Evolutionary conservation across 1,140 invertebrate genomes (phyloP), one percentile per base, ranked within the genome.

Genomic region (Cardiocondyla obscurior): DNA sequence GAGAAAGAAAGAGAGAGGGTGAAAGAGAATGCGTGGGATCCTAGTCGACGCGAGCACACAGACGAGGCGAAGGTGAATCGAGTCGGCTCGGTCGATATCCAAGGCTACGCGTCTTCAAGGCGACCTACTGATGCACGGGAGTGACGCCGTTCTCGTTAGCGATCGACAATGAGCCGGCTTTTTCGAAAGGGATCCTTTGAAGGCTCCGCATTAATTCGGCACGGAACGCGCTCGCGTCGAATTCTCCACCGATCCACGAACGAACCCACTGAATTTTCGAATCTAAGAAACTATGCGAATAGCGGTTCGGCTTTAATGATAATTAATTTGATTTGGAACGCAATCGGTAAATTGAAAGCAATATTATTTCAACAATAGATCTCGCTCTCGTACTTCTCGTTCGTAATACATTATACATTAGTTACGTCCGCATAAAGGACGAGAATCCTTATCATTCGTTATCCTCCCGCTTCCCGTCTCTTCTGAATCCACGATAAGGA

Each of bases 41-140:
- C 64, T 46, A 58, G 55, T 83, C 81, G 69, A 76, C 57, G 44
- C 67, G 57, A 69, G 51, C 55, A 65, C 67, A 64, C 65, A 53
- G 69, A 49, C 39, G 72, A 73, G 51, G 81, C 62, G 79, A 85
- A 77, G 83, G 76, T 81, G 85, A 69, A 74, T 60, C 62, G 74
- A 69, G 51, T 70, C 81, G 69, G 69, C 28, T 84, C 84, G 73
- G 82, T 84, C 74, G 83, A 85, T 81, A 73, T 76, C 69, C 76
- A 70, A 74, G 72, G 57, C 86, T 74, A 84, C 70, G 82, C 86
- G 88, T 89, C 86, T 89, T 89, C 86, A 83, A 88, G 88, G 82
- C 88, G 86, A 89, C 67, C 86, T 85, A 73, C 86, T 79, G 70
- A 82, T 67, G 85, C 65, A n/a, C 69, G 51, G n/a, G n/a, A 46